These are phyloP conservation scores for Odontamblyopus rebecca DNA, from an alignment of 2,797 vertebrate species.

Conservation along the genomic window DNA sequence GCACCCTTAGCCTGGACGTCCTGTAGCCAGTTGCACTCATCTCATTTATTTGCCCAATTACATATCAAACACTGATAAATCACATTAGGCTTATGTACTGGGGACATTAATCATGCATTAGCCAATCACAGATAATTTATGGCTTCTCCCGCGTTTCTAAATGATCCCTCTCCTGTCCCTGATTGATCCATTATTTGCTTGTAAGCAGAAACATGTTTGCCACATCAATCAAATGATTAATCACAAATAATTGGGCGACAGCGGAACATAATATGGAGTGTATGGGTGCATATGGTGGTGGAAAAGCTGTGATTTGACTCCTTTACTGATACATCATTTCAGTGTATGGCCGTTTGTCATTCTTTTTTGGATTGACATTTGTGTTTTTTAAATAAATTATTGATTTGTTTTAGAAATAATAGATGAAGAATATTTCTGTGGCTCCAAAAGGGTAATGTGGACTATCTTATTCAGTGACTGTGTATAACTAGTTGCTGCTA, in stretches of 20 bases:
- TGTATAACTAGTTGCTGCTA: too few species aligned
- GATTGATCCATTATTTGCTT: conserved; percentile 76
- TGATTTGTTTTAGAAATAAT: too few species aligned
- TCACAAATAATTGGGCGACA: conserved; percentile 67
- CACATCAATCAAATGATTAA: conserved; percentile 73
- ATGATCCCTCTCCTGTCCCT: conserved; percentile 66
- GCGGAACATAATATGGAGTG: conserved; percentile 53
- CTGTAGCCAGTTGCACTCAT: conserved; percentile 33
- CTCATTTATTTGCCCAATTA: conserved; percentile 59
- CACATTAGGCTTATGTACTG: conserved; percentile 60
- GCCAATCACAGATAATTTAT: conserved; percentile 74
- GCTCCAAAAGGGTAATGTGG: too few species aligned
- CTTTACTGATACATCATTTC: background rate
- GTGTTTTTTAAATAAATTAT: background rate
- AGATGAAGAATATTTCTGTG: too few species aligned
- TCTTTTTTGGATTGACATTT: background rate
- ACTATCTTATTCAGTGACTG: too few species aligned
- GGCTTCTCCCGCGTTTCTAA: conserved; percentile 69
- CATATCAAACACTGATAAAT: conserved; percentile 71
- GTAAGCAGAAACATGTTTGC: conserved; percentile 74
- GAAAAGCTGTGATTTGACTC: background rate
- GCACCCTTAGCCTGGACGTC: conserved; percentile 6
- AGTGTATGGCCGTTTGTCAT: too few species aligned
- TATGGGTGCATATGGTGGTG: conserved; percentile 2
- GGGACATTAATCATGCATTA: conserved; percentile 67